Conservation (phyloP, 2,888 invertebrate species). For the Lochmaea capreae region DNA sequence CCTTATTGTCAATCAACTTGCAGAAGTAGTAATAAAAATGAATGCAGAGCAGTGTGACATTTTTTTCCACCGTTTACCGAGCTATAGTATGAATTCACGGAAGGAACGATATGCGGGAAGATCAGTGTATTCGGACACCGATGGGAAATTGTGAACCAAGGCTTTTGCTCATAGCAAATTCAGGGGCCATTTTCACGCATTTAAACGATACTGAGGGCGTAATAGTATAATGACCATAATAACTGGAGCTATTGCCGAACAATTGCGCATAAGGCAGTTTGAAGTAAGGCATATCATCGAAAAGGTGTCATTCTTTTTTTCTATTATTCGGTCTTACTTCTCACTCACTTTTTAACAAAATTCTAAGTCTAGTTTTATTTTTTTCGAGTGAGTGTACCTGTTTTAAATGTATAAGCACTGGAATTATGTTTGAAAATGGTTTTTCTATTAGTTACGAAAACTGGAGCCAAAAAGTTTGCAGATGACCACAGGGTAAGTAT, state of each 20-base stretch:
- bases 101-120: constrained; percentile 48
- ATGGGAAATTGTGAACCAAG: constrained; percentile 57
- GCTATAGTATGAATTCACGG: constrained; percentile 41
- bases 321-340: constrained; percentile 36
- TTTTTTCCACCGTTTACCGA: constrained; percentile 14
- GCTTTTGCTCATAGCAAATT: constrained; percentile 61
- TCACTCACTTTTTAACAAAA: constrained; percentile 30
- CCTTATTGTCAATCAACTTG: constrained; percentile 6
- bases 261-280: constrained; percentile 65
- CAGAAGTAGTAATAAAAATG: constrained; percentile 14
- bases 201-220: constrained; percentile 65
- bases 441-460: constrained; percentile 49
- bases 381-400: constrained; percentile 34
- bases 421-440: constrained; percentile 57
- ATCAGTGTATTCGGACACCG: constrained; percentile 49
- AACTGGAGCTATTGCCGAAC: constrained; percentile 64
- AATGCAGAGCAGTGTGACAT: not conserved
- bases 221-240: constrained; percentile 67
- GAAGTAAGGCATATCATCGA: constrained; percentile 61
- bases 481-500: constrained; percentile 63
- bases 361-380: constrained; percentile 14
- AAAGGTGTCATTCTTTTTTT: constrained; percentile 56
- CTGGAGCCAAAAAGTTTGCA: constrained; percentile 60
- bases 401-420: constrained; percentile 59
- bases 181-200: constrained; percentile 65